Base-by-base conservation (phyloP, 2,113 vertebrate species). In the Rafetus swinhoei region DNA sequence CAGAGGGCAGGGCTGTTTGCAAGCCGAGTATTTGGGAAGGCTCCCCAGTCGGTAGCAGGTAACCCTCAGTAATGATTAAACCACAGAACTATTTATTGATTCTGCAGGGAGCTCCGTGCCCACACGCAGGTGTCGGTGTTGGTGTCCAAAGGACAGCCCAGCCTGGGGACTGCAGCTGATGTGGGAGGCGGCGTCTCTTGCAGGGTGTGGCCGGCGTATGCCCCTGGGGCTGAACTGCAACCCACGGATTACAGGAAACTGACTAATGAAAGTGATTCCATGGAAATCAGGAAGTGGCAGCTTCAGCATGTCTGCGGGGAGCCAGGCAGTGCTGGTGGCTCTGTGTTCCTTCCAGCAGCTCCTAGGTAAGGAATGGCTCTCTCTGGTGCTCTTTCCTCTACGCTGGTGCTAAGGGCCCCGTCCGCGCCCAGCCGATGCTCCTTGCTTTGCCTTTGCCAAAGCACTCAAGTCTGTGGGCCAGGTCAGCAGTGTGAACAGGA, bases 21-120 rank as follows among this genome's bases (percentile, higher is more conserved):
- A 95, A 96, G 93, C 56, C 35, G 6, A 2, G 7, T 50, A 45
- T 69, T 24, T 4, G 74, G 5, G 14, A 13, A 29, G 24, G 82
- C 69, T 84, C 21, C 0, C 3, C 0, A 57, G 35, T 3, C 32
- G 27, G 32, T 7, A 0, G n/a, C 84, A 32, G 1, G 0, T 0
- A 4, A 54, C 12, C 84, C 0, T 32, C 0, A 65, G 27, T 91
- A 62, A 3, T 3, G 14, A 86, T 87, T 2, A 1, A 56, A 2
- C 2, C 1, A 0, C 45, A 45, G 45, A 45, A 45, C 45, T 45
- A 5, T 45, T 0, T 11, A 18, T 62, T 9, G 15, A 1, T 53
- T 0, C 52, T 79, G 1, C 22, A 5, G 1, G 10, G 5, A 65
- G 2, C 1, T 3, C 14, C 19, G 32, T 24, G 16, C 16, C 0